Evolutionary conservation across 1,140 invertebrate species (phyloP), one percentile per base, ranked within the genome.

Genomic region (Drosophila obscura): DNA sequence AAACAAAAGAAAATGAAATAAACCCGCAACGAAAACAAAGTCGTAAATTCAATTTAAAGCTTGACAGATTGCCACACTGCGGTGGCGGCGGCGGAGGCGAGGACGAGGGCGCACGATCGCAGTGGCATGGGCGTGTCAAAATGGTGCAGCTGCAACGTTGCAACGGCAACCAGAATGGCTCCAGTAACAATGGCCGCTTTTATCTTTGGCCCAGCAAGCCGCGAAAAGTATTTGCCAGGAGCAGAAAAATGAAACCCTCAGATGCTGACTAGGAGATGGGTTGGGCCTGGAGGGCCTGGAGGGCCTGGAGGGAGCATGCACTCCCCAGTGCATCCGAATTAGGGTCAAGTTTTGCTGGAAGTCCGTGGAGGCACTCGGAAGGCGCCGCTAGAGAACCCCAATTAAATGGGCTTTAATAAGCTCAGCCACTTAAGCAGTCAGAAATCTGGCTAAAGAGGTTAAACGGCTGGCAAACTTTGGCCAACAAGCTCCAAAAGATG

Each of bases 31-130:
- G 82, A 87, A 87, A 87, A 87, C 82, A 87, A 87, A 87, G 82
- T 81, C 85, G 85, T 90, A 89, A 89, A 89, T 89, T 90, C 80
- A 89, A 89, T 89, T 89, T 89, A 90, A 89, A 90, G 85, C 85
- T 85, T 89, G 85, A 89, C 85, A 89, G 85, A 89, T 89, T 89
- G 85, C 85, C 74, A 89, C 63, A 78, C 48, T 69, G 83, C 71
- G 71, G 79, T 67, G 57, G 44, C 64, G 48, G 43, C 13, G 48
- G 16, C 19, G 53, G 28, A 5, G 57, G 44, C 11, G 11, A 4
- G 16, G 46, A 51, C 19, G 26, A 35, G 51, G 77, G 61, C 46
- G 61, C 43, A 15, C 19, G 45, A 4, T 35, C 22, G 22, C 8
- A 50, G 55, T 46, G 57, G 22, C 35, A 16, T 44, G 55, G 59